These are phyloP conservation scores for Ichneumoninae sp. DNA, from an alignment of 2,888 invertebrate species.

Conservation along the genomic window DNA sequence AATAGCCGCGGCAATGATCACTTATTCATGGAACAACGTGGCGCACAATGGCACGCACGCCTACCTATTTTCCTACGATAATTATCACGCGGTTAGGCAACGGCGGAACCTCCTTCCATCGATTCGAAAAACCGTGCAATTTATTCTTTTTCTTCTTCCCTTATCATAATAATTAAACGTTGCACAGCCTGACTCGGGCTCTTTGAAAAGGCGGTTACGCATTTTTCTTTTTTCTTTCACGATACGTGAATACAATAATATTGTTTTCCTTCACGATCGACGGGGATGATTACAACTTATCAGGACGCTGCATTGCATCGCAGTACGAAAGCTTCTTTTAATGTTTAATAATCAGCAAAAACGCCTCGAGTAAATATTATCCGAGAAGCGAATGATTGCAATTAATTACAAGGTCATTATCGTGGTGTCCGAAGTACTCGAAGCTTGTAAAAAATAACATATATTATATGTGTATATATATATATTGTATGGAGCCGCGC, in stretches of 20 bases:
- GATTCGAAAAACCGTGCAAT: not conserved
- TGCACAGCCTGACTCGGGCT: not conserved
- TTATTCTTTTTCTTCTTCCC: not conserved
- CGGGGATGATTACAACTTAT: not conserved
- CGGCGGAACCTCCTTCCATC: not conserved
- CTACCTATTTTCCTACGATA: not conserved
- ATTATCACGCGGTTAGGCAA: not conserved
- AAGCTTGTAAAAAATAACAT: not conserved
- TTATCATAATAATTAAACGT: not conserved
- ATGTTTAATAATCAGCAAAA: too few relatives aligned
- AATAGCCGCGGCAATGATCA: not conserved
- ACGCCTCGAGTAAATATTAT: too few relatives aligned
- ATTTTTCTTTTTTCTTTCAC: not conserved
- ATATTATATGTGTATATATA: not conserved
- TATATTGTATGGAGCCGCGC: not conserved
- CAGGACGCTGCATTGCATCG: too few relatives aligned
- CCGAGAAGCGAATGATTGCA: too few relatives aligned
- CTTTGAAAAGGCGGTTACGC: conserved; percentile 12
- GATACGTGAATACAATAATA: not conserved
- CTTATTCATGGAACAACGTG: not conserved
- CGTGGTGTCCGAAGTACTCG: not conserved
- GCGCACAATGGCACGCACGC: not conserved
- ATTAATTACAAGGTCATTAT: too few relatives aligned
- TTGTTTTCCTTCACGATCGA: not conserved
- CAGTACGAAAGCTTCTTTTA: too few relatives aligned